Evolutionary conservation across 2,888 invertebrate genomes (phyloP), one percentile per base, ranked within the genome.

Genomic region (Ophioninae sp.): DNA sequence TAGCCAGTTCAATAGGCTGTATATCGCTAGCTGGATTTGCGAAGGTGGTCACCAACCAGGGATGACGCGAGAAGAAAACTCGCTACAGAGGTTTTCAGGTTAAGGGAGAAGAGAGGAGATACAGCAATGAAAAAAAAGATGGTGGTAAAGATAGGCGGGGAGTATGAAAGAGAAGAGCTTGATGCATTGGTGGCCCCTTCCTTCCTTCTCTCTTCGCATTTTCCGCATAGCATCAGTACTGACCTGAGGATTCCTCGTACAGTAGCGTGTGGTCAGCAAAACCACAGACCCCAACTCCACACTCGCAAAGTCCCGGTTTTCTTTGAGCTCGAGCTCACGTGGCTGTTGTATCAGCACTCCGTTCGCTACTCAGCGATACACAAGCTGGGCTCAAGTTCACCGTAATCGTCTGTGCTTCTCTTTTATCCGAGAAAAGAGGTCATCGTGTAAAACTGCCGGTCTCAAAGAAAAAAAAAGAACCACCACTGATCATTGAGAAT

Each of bases 11-110:
- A 30, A 50, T n/a, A 62, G n/a, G 44, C 13, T 44, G 39, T 68
- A 76, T 67, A n/a, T 56, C 17, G 23, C 50, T 62, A 21, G 62
- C 64, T 70, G 50, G 69, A 23, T 61, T 41, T 69, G 59, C 61
- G 50, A 70, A 39, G 59, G 75, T 75, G 78, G 59, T 77, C 77
- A 30, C 57, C 44, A 50, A 83, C 83, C 70, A 30, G 84, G 89
- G 89, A 91, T 91, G 91, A 91, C 90, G 91, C 89, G 89, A 87
- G 89, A 91, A 90, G 90, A 91, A 91, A 92, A 91, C 92, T 92
- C 90, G 91, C 92, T 92, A 57, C 70, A 91, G 89, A 89, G 89
- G 89, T 90, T 82, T 92, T 91, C 88, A 89, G 89, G 81, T 78
- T 67, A 41, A 62, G 67, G 61, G 64, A 70, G 61, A 56, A 67